Evolutionary conservation across 2,888 invertebrate species (phyloP).

Genomic region (Stomorhina lunata): DNA sequence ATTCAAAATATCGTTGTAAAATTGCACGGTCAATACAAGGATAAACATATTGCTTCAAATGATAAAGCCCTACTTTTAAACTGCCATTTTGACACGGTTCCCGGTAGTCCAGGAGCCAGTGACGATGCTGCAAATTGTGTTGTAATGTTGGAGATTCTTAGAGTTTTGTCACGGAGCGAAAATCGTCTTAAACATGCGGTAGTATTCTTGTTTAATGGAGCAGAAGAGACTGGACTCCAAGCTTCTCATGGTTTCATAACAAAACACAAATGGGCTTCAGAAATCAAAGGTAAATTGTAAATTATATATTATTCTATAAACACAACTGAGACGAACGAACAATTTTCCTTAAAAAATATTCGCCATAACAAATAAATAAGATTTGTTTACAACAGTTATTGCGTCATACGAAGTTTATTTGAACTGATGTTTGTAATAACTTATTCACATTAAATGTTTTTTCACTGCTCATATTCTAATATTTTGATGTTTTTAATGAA

Average conservation of each 20-base stretch:
- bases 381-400: no score
- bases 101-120: conserved; percentile 87
- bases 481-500: no score
- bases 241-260: conserved; percentile 95
- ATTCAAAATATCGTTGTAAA: conserved; percentile 90
- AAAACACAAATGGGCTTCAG: conserved; percentile 89
- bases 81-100: conserved; percentile 94
- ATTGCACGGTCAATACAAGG: conserved; percentile 81
- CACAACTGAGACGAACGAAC: no score
- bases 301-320: background rate
- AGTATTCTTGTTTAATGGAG: conserved; percentile 87
- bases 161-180: conserved; percentile 81
- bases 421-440: no score
- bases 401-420: no score
- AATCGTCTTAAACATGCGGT: conserved; percentile 82
- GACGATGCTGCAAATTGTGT: conserved; percentile 81
- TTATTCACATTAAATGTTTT: no score
- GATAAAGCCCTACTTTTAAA: conserved; percentile 88
- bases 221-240: conserved; percentile 85
- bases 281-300: conserved; percentile 79
- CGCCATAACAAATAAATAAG: no score
- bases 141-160: conserved; percentile 85
- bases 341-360: no score
- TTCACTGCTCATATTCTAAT: no score
- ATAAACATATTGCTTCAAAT: background rate